These are phyloP conservation scores for Cyanistes caeruleus DNA, from an alignment of 2,113 vertebrate genomes.

Conservation along the genomic window DNA sequence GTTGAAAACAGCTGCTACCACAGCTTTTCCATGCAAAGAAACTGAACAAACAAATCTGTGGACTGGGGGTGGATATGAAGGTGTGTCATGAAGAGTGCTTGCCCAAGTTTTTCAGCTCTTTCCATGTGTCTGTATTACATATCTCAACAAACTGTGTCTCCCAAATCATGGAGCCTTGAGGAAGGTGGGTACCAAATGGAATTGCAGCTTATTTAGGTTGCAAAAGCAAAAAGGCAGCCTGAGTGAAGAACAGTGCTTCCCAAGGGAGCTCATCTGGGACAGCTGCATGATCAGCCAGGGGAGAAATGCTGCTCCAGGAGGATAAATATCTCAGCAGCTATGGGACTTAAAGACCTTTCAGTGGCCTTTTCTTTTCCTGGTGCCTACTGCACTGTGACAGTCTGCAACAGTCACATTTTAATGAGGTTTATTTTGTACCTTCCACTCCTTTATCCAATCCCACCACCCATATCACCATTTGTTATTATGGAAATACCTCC, in stretches of 20 bases:
- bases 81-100: neutral
- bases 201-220: neutral
- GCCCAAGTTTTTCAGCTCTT: neutral
- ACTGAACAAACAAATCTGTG: neutral
- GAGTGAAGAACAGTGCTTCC: neutral
- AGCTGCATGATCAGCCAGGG: neutral
- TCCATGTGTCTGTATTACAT: neutral
- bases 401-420: neutral
- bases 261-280: neutral
- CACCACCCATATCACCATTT: neutral
- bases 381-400: neutral
- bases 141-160: neutral
- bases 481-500: neutral
- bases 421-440: neutral
- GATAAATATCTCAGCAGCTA: neutral
- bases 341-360: accelerated
- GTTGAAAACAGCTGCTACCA: neutral
- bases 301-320: neutral
- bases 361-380: neutral
- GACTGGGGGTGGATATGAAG: neutral
- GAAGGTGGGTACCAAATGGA: neutral
- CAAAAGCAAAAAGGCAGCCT: neutral
- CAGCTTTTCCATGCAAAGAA: neutral
- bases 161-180: neutral
- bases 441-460: neutral